Conservation (phyloP, 2,797 vertebrate species). For the Sciaenops ocellatus region DNA sequence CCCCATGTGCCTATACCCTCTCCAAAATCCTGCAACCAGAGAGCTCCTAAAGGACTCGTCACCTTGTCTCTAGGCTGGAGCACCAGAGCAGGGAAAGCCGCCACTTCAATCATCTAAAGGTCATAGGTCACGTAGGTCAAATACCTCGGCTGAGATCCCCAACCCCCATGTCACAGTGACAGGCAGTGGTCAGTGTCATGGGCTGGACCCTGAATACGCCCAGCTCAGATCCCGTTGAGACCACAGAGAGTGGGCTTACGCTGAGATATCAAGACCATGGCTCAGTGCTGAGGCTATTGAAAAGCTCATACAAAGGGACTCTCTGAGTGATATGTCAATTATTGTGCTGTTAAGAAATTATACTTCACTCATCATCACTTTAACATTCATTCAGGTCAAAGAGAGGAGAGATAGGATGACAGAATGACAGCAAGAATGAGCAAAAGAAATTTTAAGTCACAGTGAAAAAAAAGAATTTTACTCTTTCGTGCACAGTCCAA, state of each 20-base stretch:
- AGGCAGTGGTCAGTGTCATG: constrained; percentile 85
- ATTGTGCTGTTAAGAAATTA: constrained; percentile 72
- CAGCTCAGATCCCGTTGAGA: constrained; percentile 60
- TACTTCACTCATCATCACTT: constrained; percentile 59
- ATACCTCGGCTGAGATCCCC: constrained; percentile 82
- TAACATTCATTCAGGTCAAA: constrained; percentile 34
- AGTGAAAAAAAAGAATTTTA: constrained; percentile 35
- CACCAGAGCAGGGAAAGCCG: constrained; percentile 81
- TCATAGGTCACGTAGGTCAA: constrained; percentile 84
- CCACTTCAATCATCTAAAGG: constrained; percentile 85
- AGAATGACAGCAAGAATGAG: constrained; percentile 22
- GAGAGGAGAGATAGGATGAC: constrained; percentile 14
- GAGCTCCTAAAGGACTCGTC: constrained; percentile 85
- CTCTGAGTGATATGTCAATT: constrained; percentile 74
- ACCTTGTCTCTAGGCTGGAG: constrained; percentile 84
- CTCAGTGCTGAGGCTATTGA: constrained; percentile 68
- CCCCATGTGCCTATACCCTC: constrained; percentile 66
- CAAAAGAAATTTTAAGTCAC: constrained; percentile 29
- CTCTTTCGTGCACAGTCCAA: constrained; percentile 35
- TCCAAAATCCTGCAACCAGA: constrained; percentile 82
- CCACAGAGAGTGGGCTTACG: constrained; percentile 56
- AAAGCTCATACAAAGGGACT: constrained; percentile 65
- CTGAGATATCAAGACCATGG: constrained; percentile 69
- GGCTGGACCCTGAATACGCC: constrained; percentile 66
- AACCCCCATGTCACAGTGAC: constrained; percentile 80